Percentiles rank a stretch among this genome's conserved stretches.
phyloP scores from a whole-genome alignment of 2,113 vertebrate species.

The Elgaria multicarinata region DNA sequence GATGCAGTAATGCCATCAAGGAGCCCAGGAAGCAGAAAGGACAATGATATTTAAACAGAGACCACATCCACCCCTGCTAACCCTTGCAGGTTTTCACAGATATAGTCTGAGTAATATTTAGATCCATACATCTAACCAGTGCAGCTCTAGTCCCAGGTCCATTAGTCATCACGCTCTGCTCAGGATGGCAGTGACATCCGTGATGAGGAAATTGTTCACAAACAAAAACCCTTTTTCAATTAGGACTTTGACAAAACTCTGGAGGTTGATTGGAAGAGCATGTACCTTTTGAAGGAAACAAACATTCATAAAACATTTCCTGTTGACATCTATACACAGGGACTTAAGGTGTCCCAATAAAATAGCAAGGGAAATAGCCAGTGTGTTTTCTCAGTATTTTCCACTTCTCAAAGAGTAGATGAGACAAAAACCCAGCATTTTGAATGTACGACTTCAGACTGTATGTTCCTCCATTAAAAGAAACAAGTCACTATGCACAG shows the following conservation, averaged over 20 bases:
- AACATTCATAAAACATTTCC: background rate
- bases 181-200: background rate
- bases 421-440: too few species aligned
- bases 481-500: background rate
- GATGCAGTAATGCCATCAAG: background rate
- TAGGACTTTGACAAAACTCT: background rate
- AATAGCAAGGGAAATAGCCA: background rate
- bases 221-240: background rate
- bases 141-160: background rate
- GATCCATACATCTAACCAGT: background rate
- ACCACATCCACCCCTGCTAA: background rate
- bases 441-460: background rate
- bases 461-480: background rate
- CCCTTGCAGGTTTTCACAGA: background rate
- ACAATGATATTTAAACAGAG: background rate
- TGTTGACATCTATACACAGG: background rate
- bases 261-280: background rate
- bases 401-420: background rate
- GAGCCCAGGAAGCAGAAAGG: background rate
- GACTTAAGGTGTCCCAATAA: background rate
- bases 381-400: background rate
- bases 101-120: background rate
- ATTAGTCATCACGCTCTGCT: background rate
- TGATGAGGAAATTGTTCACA: background rate
- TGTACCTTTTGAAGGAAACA: background rate